Base-by-base conservation (phyloP, 2,888 invertebrate species). In the Eueremaeus valkanovi region DNA sequence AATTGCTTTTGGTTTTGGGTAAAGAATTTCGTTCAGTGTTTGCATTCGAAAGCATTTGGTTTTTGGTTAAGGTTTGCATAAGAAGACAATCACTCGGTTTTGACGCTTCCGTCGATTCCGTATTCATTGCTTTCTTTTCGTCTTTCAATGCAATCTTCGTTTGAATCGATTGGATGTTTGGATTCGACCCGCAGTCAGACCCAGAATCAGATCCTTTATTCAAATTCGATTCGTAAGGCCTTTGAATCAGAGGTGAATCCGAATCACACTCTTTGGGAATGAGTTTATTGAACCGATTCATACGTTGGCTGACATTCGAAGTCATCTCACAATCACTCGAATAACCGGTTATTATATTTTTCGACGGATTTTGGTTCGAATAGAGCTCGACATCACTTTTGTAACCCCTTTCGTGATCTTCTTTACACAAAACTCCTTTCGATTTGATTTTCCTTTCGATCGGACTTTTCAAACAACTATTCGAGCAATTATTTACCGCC, bases 341-440 rank as follows among this genome's bases (percentile, higher is more conserved):
- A 75, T 78, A 78, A 1, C 77, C 78, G 63, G 76, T 77, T 40
- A 74, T 76, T 9, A 73, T 45, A 21, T 45, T 29, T n/a, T 6
- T 29, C 21, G 33, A 68, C 13, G 33, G 63, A n/a, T 72, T 75
- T 21, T 78, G 75, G 5, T 74, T 70, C 9, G 77, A 40, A 55
- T 78, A 77, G 1, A 78, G 73, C 49, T 78, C 78, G 29, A 77
- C 73, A 75, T 78, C 78, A 72, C 78, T 78, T 16, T 76, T 66
- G 55, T 78, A 78, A 16, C 78, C 78, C 16, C 78, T 40, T 51
- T 78, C 78, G 63, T 73, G 74, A 29, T 78, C 78, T 11, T 76
- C 78, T 33, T 68, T 68, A 3, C 42, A n/a, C 3, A 18, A n/a
- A 31, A 33, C n/a, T 21, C 13, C 24, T 42, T 40, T 68, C n/a